phyloP scores from a whole-genome alignment of 2,797 vertebrate genomes.

The Peromyscus nudipes region DNA sequence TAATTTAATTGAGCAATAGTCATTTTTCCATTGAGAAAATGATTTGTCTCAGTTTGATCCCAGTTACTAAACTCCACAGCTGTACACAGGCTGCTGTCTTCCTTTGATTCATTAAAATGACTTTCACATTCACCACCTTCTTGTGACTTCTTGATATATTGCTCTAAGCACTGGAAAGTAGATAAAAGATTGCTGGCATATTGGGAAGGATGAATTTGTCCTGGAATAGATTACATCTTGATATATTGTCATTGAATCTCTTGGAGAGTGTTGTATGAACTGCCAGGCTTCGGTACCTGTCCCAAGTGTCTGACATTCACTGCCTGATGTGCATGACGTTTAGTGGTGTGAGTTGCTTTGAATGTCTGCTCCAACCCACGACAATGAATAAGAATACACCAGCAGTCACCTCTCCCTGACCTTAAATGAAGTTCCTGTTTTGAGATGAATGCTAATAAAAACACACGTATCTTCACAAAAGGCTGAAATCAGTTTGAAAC shows the following conservation, averaged over 20 bases:
- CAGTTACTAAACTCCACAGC: constrained; percentile 80
- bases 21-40: constrained; percentile 51
- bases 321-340: constrained; percentile 66
- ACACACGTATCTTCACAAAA: constrained; percentile 28
- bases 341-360: constrained; percentile 77
- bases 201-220: constrained; percentile 78
- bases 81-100: constrained; percentile 76
- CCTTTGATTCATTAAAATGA: constrained; percentile 85
- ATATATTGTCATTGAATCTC: constrained; percentile 81
- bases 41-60: constrained; percentile 46
- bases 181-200: constrained; percentile 82
- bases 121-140: constrained; percentile 83
- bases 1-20: constrained; percentile 55
- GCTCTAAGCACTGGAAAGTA: constrained; percentile 81
- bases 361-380: constrained; percentile 37
- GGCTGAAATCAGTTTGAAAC: background rate
- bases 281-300: constrained; percentile 80
- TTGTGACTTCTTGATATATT: constrained; percentile 84
- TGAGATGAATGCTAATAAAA: constrained; percentile 77
- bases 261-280: constrained; percentile 79
- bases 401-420: constrained; percentile 68
- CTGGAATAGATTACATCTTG: constrained; percentile 80
- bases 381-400: constrained; percentile 41
- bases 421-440: constrained; percentile 66
- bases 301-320: constrained; percentile 68